phyloP scores from a whole-genome alignment of 53 echinoderm and acorn worm genomes.

The Henricia sp. region DNA sequence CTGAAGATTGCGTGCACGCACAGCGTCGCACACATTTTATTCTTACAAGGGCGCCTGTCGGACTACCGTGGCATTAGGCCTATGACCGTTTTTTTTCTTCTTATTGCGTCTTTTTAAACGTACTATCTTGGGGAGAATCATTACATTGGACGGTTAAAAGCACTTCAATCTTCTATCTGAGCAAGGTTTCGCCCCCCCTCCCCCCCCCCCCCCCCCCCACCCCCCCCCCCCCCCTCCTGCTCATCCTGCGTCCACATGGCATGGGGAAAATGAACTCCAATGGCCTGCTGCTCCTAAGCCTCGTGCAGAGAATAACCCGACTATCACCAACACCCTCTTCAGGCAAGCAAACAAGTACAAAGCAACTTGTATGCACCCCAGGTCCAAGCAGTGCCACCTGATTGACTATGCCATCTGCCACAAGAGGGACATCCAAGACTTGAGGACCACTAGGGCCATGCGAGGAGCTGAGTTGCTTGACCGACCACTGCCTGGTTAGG shows the following conservation, averaged over 20 bases:
- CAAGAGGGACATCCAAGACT: not conserved
- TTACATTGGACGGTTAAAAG: no score
- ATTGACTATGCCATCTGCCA: conserved; percentile 24
- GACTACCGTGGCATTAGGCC: no score
- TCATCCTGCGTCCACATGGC: conserved; percentile 53
- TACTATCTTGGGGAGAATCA: no score
- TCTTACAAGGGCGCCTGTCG: no score
- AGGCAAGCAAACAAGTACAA: conserved; percentile 42
- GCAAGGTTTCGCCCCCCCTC: no score
- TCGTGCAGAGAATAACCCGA: not conserved
- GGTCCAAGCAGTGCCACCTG: conserved; percentile 42
- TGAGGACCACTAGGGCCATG: conserved; percentile 34
- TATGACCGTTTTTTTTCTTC: no score
- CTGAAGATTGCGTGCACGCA: no score
- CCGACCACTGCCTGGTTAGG: conserved; percentile 24
- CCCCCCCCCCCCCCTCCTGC: no score
- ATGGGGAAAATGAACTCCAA: conserved; percentile 32
- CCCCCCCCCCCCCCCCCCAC: no score
- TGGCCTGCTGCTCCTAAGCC: conserved; percentile 24
- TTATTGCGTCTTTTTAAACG: no score
- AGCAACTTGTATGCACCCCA: conserved; percentile 42
- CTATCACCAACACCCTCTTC: conserved; percentile 3
- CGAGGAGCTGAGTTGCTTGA: conserved; percentile 43
- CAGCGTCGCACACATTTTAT: no score
- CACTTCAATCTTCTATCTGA: no score